Base-by-base conservation (phyloP, 2,113 vertebrate species). In the Coreoperca whiteheadi region DNA sequence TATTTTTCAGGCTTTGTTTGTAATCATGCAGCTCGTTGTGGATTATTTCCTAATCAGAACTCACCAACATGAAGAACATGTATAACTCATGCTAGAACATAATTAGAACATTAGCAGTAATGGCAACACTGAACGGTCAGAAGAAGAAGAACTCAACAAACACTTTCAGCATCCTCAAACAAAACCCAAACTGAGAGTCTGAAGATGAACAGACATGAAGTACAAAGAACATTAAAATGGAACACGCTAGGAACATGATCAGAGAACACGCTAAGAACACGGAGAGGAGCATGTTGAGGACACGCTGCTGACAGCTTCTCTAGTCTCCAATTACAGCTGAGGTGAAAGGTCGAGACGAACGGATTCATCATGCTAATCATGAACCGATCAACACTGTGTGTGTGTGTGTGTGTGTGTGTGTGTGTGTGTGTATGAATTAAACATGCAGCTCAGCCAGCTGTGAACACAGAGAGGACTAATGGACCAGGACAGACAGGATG, bases 251-350 rank as follows among this genome's bases (percentile, higher is more conserved):
- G 60, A 6, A 54, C 74, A 23, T 4, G 21, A 48, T 21, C 3
- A 48, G n/a, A 21, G 56, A 30, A 61, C 59, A 61, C 18, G 28
- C 14, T 76, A 48, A 63, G 59, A 71, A 54, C 72, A 63, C 0
- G 4, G 23, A 50, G 23, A 59, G 28, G 8, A 80, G 30, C 6
- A 30, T 63, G 20, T 28, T 16, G 28, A 74, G 57, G 46, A 74
- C 30, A 63, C 39, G 14, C 30, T 73, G 50, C 28, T 37, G 71
- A 60, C 71, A 56, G 64, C 57, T 81, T 23, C 50, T 75, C 12
- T 65, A 12, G 51, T 76, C 34, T 81, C 54, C 72, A 71, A 77
- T 85, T 72, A 85, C 77, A 85, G 59, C 72, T 59, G 43, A 71
- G 11, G 57, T 85, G 77, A 71, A 4, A 66, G 83, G 71, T 66